These are phyloP conservation scores for Prosapia bicincta DNA, from an alignment of 2,888 invertebrate species.

Conservation along the genomic window DNA sequence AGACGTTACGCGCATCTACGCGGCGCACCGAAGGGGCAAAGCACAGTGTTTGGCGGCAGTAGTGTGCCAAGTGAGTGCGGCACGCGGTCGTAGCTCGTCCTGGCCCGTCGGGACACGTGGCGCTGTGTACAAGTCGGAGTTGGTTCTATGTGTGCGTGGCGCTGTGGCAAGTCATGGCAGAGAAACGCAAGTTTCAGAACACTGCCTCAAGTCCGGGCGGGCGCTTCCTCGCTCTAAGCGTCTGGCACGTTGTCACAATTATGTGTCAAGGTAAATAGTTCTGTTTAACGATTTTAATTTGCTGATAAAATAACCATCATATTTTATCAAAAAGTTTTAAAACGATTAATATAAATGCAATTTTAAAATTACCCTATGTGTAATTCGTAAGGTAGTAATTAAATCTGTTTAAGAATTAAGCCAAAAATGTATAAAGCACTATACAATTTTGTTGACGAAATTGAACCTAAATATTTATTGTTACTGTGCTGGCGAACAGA, in stretches of 20 bases:
- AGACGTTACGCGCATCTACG: neutral
- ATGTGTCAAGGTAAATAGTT: constrained; percentile 21
- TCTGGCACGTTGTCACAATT: constrained; percentile 6
- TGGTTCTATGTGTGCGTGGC: neutral
- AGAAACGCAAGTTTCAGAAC: neutral
- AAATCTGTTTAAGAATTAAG: no score
- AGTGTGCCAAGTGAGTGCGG: neutral
- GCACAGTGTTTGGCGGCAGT: neutral
- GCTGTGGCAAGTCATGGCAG: neutral
- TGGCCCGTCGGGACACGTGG: neutral
- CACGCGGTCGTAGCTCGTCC: neutral
- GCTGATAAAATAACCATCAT: no score
- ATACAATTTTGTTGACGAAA: no score
- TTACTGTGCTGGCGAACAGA: no score
- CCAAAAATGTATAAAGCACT: no score
- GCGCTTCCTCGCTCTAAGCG: constrained; percentile 1
- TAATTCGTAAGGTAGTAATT: no score
- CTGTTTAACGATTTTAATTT: no score
- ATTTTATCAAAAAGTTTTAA: no score
- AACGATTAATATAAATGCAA: no score
- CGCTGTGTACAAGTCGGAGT: neutral
- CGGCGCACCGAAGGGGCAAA: neutral
- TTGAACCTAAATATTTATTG: no score
- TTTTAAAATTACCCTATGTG: no score
- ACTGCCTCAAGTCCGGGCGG: neutral